Evolutionary conservation across 2,888 invertebrate genomes (phyloP).

Genomic region (Platycnemis pennipes): DNA sequence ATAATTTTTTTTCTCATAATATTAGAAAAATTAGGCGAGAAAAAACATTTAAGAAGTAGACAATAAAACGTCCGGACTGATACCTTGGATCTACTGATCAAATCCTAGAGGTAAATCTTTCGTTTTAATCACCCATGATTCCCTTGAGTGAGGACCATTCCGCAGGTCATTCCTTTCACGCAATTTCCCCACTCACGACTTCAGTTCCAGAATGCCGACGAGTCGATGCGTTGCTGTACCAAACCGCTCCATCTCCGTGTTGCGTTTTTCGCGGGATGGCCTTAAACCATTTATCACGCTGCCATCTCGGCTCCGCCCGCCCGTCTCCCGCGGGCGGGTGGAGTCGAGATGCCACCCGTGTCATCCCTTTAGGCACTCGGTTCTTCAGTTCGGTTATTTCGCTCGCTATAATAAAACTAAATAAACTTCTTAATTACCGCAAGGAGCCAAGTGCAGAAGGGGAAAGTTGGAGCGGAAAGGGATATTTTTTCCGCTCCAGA

Average conservation of each 20-base stretch:
- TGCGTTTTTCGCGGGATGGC: neutral
- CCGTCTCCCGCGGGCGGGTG: neutral
- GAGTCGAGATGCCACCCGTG: neutral
- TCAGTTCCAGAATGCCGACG: too few relatives aligned
- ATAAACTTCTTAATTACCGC: slow-evolving; percentile 60
- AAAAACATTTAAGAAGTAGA: too few relatives aligned
- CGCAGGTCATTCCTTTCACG: too few relatives aligned
- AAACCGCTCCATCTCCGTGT: too few relatives aligned
- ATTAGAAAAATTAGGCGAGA: too few relatives aligned
- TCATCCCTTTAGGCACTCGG: slow-evolving; percentile 11
- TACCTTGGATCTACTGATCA: too few relatives aligned
- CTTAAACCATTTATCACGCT: neutral
- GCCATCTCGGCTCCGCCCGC: neutral
- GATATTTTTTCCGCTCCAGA: slow-evolving; percentile 12
- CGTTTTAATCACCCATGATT: too few relatives aligned
- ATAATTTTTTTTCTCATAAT: too few relatives aligned
- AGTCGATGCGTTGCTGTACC: neutral
- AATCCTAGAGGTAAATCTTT: too few relatives aligned
- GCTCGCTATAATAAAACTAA: slow-evolving; percentile 37
- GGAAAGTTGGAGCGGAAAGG: slow-evolving; percentile 31
- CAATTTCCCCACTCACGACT: too few relatives aligned
- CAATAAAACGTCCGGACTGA: too few relatives aligned
- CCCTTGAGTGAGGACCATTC: too few relatives aligned
- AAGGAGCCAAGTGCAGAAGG: slow-evolving; percentile 62
- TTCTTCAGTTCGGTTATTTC: slow-evolving; percentile 37